Percentiles rank a stretch among this genome's conserved stretches.
Conservation (phyloP, 2,797 vertebrate genomes). For the Oreortyx pictus region DNA sequence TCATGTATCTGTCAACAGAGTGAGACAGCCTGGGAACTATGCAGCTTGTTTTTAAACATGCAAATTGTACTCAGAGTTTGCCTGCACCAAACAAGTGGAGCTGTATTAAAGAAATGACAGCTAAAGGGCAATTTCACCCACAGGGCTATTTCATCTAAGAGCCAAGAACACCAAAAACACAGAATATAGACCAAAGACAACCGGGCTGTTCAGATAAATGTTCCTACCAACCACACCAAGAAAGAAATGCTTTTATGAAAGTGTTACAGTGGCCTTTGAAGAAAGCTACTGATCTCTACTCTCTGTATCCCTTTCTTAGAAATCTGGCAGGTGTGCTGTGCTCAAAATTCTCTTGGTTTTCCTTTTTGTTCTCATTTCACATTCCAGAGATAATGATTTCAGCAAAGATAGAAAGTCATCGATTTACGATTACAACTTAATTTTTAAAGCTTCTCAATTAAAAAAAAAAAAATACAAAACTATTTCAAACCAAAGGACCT, state of each 20-base stretch:
- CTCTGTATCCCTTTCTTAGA: not conserved
- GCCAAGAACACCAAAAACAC: conserved; percentile 35
- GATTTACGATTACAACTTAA: not conserved
- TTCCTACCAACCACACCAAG: conserved; percentile 46
- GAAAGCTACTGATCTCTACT: conserved; percentile 19
- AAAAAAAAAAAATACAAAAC: too few species aligned
- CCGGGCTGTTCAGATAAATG: conserved; percentile 17
- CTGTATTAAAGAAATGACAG: conserved; percentile 42
- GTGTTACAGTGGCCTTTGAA: conserved; percentile 38
- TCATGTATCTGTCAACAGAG: not conserved
- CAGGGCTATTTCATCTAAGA: conserved; percentile 35
- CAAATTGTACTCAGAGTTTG: conserved; percentile 8
- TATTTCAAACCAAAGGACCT: not conserved
- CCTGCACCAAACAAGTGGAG: not conserved
- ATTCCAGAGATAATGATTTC: conserved; percentile 13
- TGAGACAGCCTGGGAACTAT: conserved; percentile 25
- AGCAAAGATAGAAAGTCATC: not conserved
- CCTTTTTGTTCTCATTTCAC: conserved; percentile 8
- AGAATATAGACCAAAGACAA: conserved; percentile 40
- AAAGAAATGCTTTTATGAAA: conserved; percentile 46
- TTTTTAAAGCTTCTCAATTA: not conserved
- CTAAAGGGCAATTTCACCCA: conserved; percentile 30
- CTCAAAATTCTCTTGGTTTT: not conserved
- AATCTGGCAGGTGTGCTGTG: conserved; percentile 11
- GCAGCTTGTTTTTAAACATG: conserved; percentile 19